Evolutionary conservation across 2,888 invertebrate genomes (phyloP).

Genomic region (Morpho achilles): DNA sequence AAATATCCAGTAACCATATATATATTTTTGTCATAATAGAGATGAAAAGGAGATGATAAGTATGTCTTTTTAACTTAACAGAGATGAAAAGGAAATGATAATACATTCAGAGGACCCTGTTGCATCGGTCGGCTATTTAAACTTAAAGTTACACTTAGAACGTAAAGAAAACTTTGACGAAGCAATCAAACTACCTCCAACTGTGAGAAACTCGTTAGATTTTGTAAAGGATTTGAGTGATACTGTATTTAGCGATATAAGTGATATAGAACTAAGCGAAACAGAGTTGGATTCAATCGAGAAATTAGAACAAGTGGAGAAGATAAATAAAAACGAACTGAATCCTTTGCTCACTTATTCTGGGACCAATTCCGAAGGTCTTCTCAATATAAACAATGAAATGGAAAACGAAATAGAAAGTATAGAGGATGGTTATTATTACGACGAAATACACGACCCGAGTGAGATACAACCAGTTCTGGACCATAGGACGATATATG

Average conservation of each 20-base stretch:
- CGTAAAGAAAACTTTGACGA: conserved; percentile 74
- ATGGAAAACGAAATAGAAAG: conserved; percentile 54
- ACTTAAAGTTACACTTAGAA: conserved; percentile 90
- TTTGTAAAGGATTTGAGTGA: conserved; percentile 81
- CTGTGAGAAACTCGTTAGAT: conserved; percentile 79
- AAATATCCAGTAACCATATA: too few species aligned
- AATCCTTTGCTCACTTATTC: conserved; percentile 63
- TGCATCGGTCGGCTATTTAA: conserved; percentile 96
- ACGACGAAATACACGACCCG: conserved; percentile 64
- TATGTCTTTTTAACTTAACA: conserved; percentile 54
- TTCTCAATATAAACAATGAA: conserved; percentile 37
- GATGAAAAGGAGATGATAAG: conserved; percentile 89
- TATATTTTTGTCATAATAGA: conserved; percentile 66
- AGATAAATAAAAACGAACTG: conserved; percentile 62
- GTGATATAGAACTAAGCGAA: conserved; percentile 82
- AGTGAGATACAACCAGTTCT: conserved; percentile 80
- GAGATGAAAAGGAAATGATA: conserved; percentile 91
- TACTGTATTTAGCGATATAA: conserved; percentile 81
- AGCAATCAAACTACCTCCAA: conserved; percentile 59
- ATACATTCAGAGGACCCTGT: conserved; percentile 95
- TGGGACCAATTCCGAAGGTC: conserved; percentile 43
- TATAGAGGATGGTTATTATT: conserved; percentile 59
- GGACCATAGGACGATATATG: conserved; percentile 81
- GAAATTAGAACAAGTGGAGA: conserved; percentile 68
- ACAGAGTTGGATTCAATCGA: conserved; percentile 81